Base-by-base conservation (phyloP, 2,113 vertebrate species). In the Passer montanus region DNA sequence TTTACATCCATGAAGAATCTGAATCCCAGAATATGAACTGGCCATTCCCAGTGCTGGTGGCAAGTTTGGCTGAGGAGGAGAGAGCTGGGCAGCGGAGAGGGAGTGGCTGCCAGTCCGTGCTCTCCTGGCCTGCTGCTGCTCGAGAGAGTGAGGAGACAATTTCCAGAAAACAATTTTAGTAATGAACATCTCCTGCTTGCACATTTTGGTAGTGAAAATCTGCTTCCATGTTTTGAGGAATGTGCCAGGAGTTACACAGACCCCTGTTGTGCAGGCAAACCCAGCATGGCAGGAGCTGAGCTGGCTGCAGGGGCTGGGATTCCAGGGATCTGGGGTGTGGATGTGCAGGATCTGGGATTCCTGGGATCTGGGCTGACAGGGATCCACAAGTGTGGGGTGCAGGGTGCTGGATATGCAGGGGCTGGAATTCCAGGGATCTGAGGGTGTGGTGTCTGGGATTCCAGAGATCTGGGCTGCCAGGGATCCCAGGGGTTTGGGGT, bases 71-170 rank as follows among this genome's bases (percentile, higher is more conserved):
- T 58, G 68, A 66, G 41, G 44, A 75, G 53, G 20, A 39, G 15
- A 47, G n/a, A 27, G 37, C 3, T 28, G 52, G 43, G 52, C 52
- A 59, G 41, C 5, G 4, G 43, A 31, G 49, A 8, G 17, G 24
- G 18, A 21, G n/a, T 4, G 24, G 35, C 80, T 90, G 39, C 67
- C 39, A 35, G 41, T 7, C 67, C 0, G 0, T 35, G 30, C 56
- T 77, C 12, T 78, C n/a, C 66, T 52, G n/a, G 21, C 49, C 43
- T 70, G 50, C 7, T 50, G 44, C 63, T 53, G 37, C 70, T 37
- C 56, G 13, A 15, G 13, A 52, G 3, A 8, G 31, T 22, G 43
- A 19, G 10, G n/a, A 78, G 21, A 47, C 4, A 2, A 13, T 24
- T 60, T 18, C 55, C 72, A 62, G 64, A 41, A 73, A 53, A 30